phyloP scores from a whole-genome alignment of 2,797 vertebrate genomes.

The Sebastes diploproa region DNA sequence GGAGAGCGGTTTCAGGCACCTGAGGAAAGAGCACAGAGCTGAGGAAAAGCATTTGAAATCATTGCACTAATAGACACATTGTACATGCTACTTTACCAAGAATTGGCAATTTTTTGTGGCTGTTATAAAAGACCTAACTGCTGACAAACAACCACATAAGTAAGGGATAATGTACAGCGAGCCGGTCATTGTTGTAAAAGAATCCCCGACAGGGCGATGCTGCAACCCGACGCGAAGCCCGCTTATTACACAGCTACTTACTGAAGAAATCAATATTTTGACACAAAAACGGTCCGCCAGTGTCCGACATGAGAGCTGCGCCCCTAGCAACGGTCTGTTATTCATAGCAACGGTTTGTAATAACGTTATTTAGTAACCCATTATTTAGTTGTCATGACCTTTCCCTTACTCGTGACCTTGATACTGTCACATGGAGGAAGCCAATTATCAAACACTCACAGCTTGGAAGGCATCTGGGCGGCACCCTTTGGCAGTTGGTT shows the following conservation, averaged over 20 bases:
- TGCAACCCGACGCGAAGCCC: too few species aligned
- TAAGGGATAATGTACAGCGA: too few species aligned
- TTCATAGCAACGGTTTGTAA: too few species aligned
- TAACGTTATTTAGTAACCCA: too few species aligned
- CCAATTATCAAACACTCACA: constrained; percentile 80
- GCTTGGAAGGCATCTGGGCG: constrained; percentile 83
- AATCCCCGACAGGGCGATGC: too few species aligned
- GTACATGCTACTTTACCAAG: neutral
- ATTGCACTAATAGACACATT: neutral
- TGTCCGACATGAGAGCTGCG: too few species aligned
- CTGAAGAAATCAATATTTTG: too few species aligned
- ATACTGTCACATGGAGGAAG: neutral
- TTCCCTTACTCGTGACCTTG: neutral
- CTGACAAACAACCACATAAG: neutral
- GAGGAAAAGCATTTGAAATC: neutral
- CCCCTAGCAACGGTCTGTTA: too few species aligned
- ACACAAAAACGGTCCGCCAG: too few species aligned
- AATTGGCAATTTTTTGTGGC: neutral
- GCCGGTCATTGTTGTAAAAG: too few species aligned
- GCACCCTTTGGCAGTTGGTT: constrained; percentile 94
- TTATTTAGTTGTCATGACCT: neutral
- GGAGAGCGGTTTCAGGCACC: constrained; percentile 87
- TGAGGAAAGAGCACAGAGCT: constrained; percentile 47
- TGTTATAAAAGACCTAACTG: neutral
- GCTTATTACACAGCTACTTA: too few species aligned